Evolutionary conservation across 2,797 vertebrate species (phyloP).

Genomic region (Hemibagrus guttatus): DNA sequence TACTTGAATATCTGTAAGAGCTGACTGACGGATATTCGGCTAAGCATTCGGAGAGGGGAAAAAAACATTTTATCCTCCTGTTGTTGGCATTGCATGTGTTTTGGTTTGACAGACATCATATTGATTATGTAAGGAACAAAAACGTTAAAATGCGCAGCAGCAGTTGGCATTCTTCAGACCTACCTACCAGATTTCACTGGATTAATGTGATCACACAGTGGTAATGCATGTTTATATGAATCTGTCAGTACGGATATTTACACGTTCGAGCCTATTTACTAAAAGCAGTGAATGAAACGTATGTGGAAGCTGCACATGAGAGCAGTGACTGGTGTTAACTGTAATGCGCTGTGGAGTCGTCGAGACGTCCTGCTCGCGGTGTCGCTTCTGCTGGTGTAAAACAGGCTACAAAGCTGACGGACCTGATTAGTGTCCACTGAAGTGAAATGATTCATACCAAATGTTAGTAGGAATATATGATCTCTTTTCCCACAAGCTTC

Average conservation of each 20-base stretch:
- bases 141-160: not conserved
- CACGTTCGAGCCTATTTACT: not conserved
- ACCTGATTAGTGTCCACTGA: not conserved
- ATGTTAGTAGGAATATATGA: not conserved
- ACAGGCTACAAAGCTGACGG: not conserved
- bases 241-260: not conserved
- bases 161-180: not conserved
- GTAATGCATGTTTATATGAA: slow-evolving; percentile 1
- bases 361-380: not conserved
- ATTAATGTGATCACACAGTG: not conserved
- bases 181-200: not conserved
- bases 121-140: not conserved
- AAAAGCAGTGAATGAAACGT: not conserved
- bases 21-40: not conserved
- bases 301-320: not conserved
- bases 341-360: not conserved
- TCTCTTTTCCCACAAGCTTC: not conserved
- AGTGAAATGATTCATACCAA: not conserved
- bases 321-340: not conserved
- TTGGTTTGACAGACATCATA: not conserved
- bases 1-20: not conserved
- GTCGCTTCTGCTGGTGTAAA: not conserved
- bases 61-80: not conserved
- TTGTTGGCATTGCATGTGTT: not conserved
- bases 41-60: not conserved